phyloP scores from a whole-genome alignment of 2,113 vertebrate species.

The Ptilonorhynchus violaceus region DNA sequence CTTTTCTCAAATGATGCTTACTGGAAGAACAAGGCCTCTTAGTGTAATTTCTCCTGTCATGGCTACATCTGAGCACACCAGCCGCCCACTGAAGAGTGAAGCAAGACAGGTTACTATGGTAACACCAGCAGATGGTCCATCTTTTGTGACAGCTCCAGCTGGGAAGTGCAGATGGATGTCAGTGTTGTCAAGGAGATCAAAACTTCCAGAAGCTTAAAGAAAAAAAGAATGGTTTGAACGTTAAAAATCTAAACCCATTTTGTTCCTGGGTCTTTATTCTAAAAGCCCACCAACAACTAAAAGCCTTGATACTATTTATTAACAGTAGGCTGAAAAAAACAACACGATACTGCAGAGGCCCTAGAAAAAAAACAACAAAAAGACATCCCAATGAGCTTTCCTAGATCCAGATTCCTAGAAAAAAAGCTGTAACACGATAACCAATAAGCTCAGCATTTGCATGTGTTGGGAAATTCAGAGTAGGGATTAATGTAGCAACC shows the following conservation, averaged over 20 bases:
- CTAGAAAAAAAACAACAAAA: neutral
- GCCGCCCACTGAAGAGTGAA: slow-evolving; percentile 90
- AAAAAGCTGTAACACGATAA: neutral
- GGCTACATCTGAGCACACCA: slow-evolving; percentile 94
- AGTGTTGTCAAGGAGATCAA: slow-evolving; percentile 95
- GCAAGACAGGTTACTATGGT: slow-evolving; percentile 98
- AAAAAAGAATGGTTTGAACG: slow-evolving; percentile 42
- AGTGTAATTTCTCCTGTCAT: slow-evolving; percentile 99
- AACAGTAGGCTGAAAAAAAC: neutral
- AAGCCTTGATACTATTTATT: neutral
- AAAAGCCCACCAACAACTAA: neutral
- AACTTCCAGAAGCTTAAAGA: slow-evolving; percentile 85
- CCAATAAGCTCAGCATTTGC: neutral
- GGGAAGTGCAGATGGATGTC: slow-evolving; percentile 99
- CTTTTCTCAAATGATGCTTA: slow-evolving; percentile 67
- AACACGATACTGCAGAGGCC: neutral
- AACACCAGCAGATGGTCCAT: slow-evolving; percentile 96
- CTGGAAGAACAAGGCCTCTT: slow-evolving; percentile 93
- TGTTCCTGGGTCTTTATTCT: slow-evolving; percentile 3
- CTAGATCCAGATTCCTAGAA: neutral
- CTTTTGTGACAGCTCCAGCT: slow-evolving; percentile 96
- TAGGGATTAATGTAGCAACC: neutral
- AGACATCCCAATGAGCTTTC: neutral
- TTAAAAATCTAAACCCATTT: slow-evolving; percentile 52
- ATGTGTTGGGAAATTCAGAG: neutral